Base-by-base conservation (phyloP, 2,113 vertebrate genomes). In the Siniperca knerii region DNA sequence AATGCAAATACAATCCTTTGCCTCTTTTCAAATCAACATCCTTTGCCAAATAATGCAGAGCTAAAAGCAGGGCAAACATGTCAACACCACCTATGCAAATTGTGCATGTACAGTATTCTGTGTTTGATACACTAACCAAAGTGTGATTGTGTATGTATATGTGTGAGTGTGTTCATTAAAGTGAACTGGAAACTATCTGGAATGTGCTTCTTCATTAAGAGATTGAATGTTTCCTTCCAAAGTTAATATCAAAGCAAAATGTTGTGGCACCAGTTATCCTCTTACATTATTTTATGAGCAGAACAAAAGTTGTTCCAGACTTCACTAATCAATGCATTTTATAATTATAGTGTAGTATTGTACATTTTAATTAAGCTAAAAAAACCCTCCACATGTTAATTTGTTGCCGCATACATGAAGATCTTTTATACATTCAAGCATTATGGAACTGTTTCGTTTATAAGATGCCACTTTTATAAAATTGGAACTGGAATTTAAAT, bases 101-200 rank as follows among this genome's bases (percentile, higher is more conserved):
- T 93, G 87, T 94, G 94, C 93, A 91, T 91, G 90, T 93, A 88
- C 83, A 92, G 90, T 89, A 83, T 90, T 87, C 87, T 90, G 80
- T 88, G 88, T 94, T 90, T 89, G 75, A 87, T 89, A 89, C 90
- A 92, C 89, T 94, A 90, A 92, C 89, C 77, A 84, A 86, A 83
- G 79, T 92, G 83, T 82, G 89, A 76, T 33, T 85, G 87, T 88
- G 88, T 89, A 67, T 89, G 85, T 90, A 60, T 84, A 70, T 84
- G 86, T 88, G 79, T 86, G 83, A 77, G 70, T 86, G 85, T 86
- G 89, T 89, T 93, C 87, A 95, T 91, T 94, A 94, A 95, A 95
- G 82, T 86, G 66, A 91, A 90, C 66, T 85, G 79, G 80, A 92
- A 90, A 85, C 46, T 29, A 87, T 23, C 29, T 70, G 33, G 73